Conservation (phyloP, 2,797 vertebrate species). For the Trachurus trachurus region DNA sequence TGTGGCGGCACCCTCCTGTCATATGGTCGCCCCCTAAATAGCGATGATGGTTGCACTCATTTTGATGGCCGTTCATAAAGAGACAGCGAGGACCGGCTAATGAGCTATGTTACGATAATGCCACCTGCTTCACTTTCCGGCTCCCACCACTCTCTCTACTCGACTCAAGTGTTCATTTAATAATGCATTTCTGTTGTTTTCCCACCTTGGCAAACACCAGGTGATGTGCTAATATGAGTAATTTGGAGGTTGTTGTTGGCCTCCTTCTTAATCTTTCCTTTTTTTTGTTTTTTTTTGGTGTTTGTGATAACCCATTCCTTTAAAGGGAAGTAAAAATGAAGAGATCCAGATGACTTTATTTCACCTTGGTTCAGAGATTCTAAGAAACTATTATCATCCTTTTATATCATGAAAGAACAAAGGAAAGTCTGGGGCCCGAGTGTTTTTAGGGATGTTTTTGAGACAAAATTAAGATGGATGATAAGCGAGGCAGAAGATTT, state of each 20-base stretch:
- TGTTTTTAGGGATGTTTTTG: slow-evolving; percentile 79
- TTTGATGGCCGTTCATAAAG: slow-evolving; percentile 78
- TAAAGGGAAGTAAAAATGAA: slow-evolving; percentile 36
- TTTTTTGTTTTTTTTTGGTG: background rate
- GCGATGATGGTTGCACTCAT: slow-evolving; percentile 74
- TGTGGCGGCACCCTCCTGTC: slow-evolving; percentile 53
- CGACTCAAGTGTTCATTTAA: slow-evolving; percentile 68
- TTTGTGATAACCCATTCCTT: slow-evolving; percentile 29
- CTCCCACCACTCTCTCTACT: slow-evolving; percentile 60
- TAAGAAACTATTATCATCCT: slow-evolving; percentile 66
- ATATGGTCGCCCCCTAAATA: slow-evolving; percentile 60
- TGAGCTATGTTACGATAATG: slow-evolving; percentile 74
- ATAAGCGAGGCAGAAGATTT: slow-evolving; percentile 79
- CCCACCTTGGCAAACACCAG: slow-evolving; percentile 40
- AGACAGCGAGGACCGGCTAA: slow-evolving; percentile 68
- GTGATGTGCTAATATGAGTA: slow-evolving; percentile 44
- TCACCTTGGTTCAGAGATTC: slow-evolving; percentile 61
- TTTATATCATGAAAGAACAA: slow-evolving; percentile 73
- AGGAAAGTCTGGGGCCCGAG: slow-evolving; percentile 61
- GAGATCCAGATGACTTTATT: slow-evolving; percentile 59
- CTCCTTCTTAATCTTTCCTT: slow-evolving; percentile 26
- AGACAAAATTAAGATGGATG: slow-evolving; percentile 84
- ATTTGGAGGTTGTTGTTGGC: slow-evolving; percentile 40
- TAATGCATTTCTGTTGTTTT: slow-evolving; percentile 61
- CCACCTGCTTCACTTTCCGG: slow-evolving; percentile 73